Evolutionary conservation across 2,113 vertebrate species (phyloP).

Genomic region (Phrynocephalus versicolor): DNA sequence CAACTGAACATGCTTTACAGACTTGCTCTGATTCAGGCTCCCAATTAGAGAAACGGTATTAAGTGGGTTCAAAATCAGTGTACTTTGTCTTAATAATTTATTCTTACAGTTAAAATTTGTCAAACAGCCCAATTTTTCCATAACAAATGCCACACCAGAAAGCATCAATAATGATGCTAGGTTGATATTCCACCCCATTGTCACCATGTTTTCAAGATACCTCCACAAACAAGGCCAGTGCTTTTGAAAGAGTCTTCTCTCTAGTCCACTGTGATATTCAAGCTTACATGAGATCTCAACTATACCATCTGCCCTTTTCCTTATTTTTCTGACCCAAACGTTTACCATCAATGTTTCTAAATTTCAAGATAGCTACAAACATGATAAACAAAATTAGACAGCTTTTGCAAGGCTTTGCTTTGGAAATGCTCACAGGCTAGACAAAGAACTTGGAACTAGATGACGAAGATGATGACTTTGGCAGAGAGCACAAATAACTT

Average conservation of each 20-base stretch:
- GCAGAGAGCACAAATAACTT: neutral
- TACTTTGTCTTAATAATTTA: too few relatives aligned
- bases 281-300: neutral
- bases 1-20: too few relatives aligned
- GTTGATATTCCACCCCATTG: neutral
- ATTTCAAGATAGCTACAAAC: neutral
- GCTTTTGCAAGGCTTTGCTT: neutral
- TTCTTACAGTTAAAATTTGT: too few relatives aligned
- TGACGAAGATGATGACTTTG: neutral
- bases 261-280: neutral
- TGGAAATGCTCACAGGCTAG: neutral
- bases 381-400: neutral
- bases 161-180: neutral
- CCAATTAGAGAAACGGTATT: too few relatives aligned
- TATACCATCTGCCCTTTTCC: neutral
- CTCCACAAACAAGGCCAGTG: neutral
- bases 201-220: neutral
- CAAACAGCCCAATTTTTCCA: neutral
- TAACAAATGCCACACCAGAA: neutral
- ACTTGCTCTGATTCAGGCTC: too few relatives aligned
- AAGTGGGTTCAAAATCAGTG: too few relatives aligned
- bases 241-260: neutral
- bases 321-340: neutral
- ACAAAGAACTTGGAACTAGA: neutral
- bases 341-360: conserved; percentile 2